Evolutionary conservation across 2,888 invertebrate genomes (phyloP), one percentile per base, ranked within the genome.

Genomic region (Subacronicta megacephala): DNA sequence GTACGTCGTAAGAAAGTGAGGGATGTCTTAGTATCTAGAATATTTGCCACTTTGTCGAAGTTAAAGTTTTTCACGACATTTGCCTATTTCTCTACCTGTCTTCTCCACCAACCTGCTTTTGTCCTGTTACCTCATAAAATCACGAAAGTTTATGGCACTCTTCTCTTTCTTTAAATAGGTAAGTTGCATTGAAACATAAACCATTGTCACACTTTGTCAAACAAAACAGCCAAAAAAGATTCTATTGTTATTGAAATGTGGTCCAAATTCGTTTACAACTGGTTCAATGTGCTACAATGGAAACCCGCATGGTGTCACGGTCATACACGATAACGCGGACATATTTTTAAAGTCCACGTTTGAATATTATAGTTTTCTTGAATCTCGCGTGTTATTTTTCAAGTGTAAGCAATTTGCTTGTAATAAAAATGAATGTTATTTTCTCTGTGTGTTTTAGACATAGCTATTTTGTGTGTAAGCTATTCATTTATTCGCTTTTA

Each of bases 221-320:
- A 31, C 7, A 2, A 13, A 29, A 54, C 23, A 9, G 29, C 13
- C 12, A 23, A 57, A 68, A 52, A 49, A 7, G 38, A 38, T 53
- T 41, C 58, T 53, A 50, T 69, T 53, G 29, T 50, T 10, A 69
- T 69, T 62, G 2, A 42, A 62, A 66, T 53, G 31, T 36, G 57
- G 45, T 53, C 36, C 42, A 46, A 57, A 66, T 63, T 63, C 42
- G 44, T 50, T 0, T 40, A 57, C 58, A 37, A 49, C 59, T 17
- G 16, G 5, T 38, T 38, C 57, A 59, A 44, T 53, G 62, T 62
- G 55, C 58, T 60, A 72, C 74, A 87, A 81, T 89, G 88, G 87
- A 87, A 74, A 84, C 84, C 81, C 81, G 78, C 82, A 82, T 81
- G 60, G 78, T 87, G 87, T 88, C 87, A 87, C 78, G 88, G 89